phyloP scores from a whole-genome alignment of 2,888 invertebrate species.

The Laspeyria flexula region DNA sequence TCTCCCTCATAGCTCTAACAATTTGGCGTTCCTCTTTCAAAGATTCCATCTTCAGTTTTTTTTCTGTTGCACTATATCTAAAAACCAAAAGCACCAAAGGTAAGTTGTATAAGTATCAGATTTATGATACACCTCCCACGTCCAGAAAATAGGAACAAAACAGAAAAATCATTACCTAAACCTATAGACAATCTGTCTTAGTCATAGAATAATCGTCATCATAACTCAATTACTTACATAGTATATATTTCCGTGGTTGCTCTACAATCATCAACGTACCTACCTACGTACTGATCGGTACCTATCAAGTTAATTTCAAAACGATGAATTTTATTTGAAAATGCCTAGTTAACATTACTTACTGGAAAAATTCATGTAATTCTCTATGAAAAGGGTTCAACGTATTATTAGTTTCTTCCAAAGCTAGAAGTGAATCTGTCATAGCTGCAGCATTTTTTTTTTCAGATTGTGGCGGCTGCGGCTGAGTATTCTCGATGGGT shows the following conservation, averaged over 20 bases:
- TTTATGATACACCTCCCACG: no score
- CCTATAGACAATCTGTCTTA: no score
- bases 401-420: conserved; percentile 39
- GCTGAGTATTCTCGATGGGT: conserved; percentile 23
- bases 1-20: conserved; percentile 81
- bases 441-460: conserved; percentile 50
- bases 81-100: neutral
- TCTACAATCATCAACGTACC: no score
- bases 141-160: no score
- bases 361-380: conserved; percentile 71
- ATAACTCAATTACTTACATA: no score
- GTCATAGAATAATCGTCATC: no score
- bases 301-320: no score
- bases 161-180: no score
- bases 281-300: no score
- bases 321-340: no score
- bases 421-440: conserved; percentile 50
- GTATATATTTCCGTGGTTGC: no score
- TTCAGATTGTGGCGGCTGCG: conserved; percentile 23
- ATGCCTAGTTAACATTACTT: conserved; percentile 13
- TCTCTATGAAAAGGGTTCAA: conserved; percentile 59
- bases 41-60: conserved; percentile 73
- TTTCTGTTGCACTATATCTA: conserved; percentile 65
- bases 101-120: no score
- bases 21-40: conserved; percentile 76